These are phyloP conservation scores for Drosophila colorata DNA, from an alignment of 2,888 invertebrate species.

Conservation along the genomic window DNA sequence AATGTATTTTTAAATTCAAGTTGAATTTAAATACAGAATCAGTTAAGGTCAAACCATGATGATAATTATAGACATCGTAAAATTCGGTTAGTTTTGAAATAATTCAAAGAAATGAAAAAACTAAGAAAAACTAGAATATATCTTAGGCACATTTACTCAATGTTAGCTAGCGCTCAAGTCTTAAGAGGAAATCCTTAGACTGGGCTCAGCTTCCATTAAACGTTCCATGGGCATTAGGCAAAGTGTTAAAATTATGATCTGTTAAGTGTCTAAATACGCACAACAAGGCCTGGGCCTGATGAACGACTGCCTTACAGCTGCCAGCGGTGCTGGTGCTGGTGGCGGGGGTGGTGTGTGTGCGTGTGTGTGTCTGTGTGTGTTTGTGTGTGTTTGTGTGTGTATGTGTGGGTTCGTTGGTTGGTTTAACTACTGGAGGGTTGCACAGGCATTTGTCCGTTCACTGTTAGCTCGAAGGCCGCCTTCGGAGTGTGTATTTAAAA, in stretches of 20 bases:
- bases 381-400: no score
- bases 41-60: no score
- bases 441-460: constrained; percentile 38
- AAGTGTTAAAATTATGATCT: constrained; percentile 81
- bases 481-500: constrained; percentile 72
- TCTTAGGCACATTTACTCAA: background rate
- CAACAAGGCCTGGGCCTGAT: constrained; percentile 19
- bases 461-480: constrained; percentile 22
- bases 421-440: constrained; percentile 36
- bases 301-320: no score
- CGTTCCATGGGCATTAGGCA: constrained; percentile 57
- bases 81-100: no score
- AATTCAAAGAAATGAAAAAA: no score
- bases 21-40: no score
- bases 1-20: no score
- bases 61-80: no score
- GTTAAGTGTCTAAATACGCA: constrained; percentile 77
- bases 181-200: background rate
- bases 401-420: background rate
- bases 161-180: background rate
- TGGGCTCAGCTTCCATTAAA: constrained; percentile 17
- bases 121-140: no score
- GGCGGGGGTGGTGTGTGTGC: background rate
- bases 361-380: background rate
- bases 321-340: no score